Percentiles rank a stretch among this genome's conserved stretches.
Evolutionary conservation across 2,888 invertebrate genomes (phyloP).

Genomic region (Athalia circularis): DNA sequence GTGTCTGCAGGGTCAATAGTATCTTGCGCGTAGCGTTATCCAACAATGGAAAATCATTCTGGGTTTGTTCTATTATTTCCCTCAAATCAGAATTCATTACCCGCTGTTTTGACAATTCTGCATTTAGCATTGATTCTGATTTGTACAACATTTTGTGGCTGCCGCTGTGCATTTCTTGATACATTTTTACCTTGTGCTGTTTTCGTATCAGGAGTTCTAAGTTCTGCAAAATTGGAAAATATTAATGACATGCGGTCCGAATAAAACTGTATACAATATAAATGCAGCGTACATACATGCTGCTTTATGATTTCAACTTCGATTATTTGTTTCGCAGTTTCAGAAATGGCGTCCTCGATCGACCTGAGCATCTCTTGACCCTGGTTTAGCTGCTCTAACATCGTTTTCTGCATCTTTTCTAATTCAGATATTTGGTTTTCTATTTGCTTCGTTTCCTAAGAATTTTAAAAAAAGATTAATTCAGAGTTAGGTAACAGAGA

Average conservation of each 20-base stretch:
- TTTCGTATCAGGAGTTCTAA: slow-evolving; percentile 80
- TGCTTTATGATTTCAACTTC: slow-evolving; percentile 73
- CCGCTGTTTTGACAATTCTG: slow-evolving; percentile 78
- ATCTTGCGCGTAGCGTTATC: slow-evolving; percentile 65
- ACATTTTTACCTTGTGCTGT: slow-evolving; percentile 82
- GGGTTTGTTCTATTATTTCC: slow-evolving; percentile 77
- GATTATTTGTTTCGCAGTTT: slow-evolving; percentile 70
- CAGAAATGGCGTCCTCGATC: slow-evolving; percentile 62
- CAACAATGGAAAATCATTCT: slow-evolving; percentile 78
- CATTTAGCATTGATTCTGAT: slow-evolving; percentile 75
- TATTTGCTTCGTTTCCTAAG: slow-evolving; percentile 66
- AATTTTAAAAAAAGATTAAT: slow-evolving; percentile 42
- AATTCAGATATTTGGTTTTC: slow-evolving; percentile 64
- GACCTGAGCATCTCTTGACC: slow-evolving; percentile 64
- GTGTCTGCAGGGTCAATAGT: slow-evolving; percentile 62
- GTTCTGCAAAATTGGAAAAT: slow-evolving; percentile 70
- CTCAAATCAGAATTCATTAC: slow-evolving; percentile 78
- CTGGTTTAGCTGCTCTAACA: slow-evolving; percentile 64
- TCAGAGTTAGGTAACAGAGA: not conserved
- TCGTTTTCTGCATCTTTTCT: slow-evolving; percentile 60
- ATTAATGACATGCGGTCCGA: not conserved
- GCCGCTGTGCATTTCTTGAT: slow-evolving; percentile 73
- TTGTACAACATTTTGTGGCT: slow-evolving; percentile 71
- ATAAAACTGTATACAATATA: not conserved
- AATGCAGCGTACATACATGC: slow-evolving; percentile 63